phyloP scores from a whole-genome alignment of 92 coral and sea anemone species.

The Heliopora coerulea region DNA sequence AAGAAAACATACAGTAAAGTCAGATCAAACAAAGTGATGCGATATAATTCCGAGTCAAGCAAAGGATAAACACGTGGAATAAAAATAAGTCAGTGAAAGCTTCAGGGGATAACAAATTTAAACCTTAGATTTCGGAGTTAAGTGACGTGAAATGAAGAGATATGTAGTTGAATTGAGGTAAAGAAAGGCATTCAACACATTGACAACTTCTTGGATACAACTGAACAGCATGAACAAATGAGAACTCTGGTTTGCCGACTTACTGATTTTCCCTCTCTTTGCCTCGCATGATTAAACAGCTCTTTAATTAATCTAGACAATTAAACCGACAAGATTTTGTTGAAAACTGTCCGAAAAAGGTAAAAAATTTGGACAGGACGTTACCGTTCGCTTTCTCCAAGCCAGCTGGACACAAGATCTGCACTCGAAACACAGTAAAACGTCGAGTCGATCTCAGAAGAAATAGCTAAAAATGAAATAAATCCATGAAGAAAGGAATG shows the following conservation, averaged over 20 bases:
- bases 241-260: slow-evolving; percentile 27
- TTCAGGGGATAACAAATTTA: too few species aligned
- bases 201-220: slow-evolving; percentile 8
- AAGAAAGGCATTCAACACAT: too few species aligned
- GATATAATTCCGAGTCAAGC: too few species aligned
- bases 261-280: slow-evolving; percentile 82
- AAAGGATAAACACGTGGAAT: too few species aligned
- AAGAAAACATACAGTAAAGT: too few species aligned
- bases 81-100: too few species aligned
- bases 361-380: neutral
- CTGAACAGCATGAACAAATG: neutral
- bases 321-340: neutral
- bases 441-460: slow-evolving; percentile 88
- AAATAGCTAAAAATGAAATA: slow-evolving; percentile 61
- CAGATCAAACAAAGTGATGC: too few species aligned
- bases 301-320: slow-evolving; percentile 80
- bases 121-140: too few species aligned
- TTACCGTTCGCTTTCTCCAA: slow-evolving; percentile 95
- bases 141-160: neutral
- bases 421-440: slow-evolving; percentile 97
- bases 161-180: neutral
- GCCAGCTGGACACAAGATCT: slow-evolving; percentile 97
- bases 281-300: slow-evolving; percentile 81
- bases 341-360: neutral
- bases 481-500: neutral